A percentile compares a stretch with the other conserved stretches of the same genome.
Conservation (phyloP, 1,140 invertebrate species). For the Lamellibrachia luymesi region DNA sequence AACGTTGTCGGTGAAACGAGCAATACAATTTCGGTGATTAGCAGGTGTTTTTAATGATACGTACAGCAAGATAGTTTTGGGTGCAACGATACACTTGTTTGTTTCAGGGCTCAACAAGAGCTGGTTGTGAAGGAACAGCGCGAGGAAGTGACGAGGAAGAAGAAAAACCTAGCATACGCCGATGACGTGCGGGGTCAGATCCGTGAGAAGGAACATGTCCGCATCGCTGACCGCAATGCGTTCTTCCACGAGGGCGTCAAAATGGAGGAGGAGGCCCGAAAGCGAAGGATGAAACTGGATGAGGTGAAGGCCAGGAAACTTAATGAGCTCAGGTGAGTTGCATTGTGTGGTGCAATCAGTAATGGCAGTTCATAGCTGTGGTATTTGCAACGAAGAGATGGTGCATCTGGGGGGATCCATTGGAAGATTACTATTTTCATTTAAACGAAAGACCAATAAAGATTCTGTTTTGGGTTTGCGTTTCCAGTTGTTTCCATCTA, state of each 20-base stretch:
- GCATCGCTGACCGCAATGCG: constrained; percentile 48
- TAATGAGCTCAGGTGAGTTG: constrained; percentile 50
- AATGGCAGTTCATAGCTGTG: neutral
- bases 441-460: too few species aligned
- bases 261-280: constrained; percentile 53
- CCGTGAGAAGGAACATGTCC: constrained; percentile 50
- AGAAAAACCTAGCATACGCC: constrained; percentile 44
- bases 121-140: constrained; percentile 53
- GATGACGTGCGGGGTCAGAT: constrained; percentile 55
- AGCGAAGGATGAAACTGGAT: constrained; percentile 50
- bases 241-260: constrained; percentile 58
- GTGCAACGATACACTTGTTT: neutral
- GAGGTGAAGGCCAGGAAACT: constrained; percentile 57
- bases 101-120: constrained; percentile 55
- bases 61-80: neutral
- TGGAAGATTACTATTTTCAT: neutral
- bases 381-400: neutral
- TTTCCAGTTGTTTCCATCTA: too few species aligned
- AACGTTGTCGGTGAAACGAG: neutral
- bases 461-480: too few species aligned
- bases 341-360: neutral
- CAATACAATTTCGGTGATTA: neutral
- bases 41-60: neutral
- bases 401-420: neutral
- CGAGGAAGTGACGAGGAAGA: constrained; percentile 42